Evolutionary conservation across 2,888 invertebrate species (phyloP).

Genomic region (Asteroscopus sphinx): DNA sequence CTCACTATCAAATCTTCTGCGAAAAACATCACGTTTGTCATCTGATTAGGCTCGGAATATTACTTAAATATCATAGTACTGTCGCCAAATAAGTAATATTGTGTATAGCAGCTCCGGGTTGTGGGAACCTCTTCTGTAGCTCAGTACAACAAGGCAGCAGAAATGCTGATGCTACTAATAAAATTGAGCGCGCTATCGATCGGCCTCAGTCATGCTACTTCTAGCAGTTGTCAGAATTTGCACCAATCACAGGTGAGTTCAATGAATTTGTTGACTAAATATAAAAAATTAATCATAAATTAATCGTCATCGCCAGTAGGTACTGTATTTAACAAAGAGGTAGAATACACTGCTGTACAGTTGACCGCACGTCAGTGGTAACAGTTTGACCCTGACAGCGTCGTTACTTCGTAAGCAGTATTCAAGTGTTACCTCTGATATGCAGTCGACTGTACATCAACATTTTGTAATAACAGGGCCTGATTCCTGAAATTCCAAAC

Average conservation of each 20-base stretch:
- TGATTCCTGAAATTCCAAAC: too few species aligned
- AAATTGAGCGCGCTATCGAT: constrained; percentile 67
- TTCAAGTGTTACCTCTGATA: too few species aligned
- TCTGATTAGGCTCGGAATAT: constrained; percentile 36
- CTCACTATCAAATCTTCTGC: constrained; percentile 36
- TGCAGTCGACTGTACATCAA: too few species aligned
- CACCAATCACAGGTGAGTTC: constrained; percentile 78
- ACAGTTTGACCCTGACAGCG: too few species aligned
- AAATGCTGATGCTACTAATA: constrained; percentile 69
- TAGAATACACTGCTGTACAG: too few species aligned
- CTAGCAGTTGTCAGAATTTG: constrained; percentile 65
- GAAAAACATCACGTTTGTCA: constrained; percentile 43
- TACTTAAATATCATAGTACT: constrained; percentile 47
- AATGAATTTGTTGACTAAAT: neutral
- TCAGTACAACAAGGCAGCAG: constrained; percentile 23
- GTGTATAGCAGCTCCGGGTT: constrained; percentile 7
- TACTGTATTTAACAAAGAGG: too few species aligned
- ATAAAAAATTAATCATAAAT: too few species aligned
- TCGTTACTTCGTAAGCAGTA: too few species aligned
- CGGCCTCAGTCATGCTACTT: constrained; percentile 69
- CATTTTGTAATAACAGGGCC: too few species aligned
- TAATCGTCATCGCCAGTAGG: too few species aligned
- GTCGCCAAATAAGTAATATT: constrained; percentile 26
- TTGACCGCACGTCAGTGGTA: too few species aligned
- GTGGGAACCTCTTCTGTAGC: neutral